Conservation (phyloP, 2,888 invertebrate species). For the Metacarcinus magister region DNA sequence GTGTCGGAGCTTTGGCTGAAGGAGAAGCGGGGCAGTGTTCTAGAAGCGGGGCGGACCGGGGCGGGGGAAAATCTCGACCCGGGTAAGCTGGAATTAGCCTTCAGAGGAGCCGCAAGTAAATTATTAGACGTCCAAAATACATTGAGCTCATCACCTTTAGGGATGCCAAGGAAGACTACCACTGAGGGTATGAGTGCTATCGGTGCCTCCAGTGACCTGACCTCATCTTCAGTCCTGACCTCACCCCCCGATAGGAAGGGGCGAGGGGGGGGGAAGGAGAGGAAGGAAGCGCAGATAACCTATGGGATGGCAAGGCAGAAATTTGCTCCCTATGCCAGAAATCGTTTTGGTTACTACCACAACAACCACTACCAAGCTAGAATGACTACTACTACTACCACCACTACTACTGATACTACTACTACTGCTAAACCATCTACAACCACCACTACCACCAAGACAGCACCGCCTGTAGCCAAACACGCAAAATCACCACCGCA, state of each 20-base stretch:
- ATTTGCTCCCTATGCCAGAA: slow-evolving; percentile 79
- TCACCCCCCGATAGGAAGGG: slow-evolving; percentile 57
- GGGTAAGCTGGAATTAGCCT: slow-evolving; percentile 45
- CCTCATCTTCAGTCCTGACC: background rate
- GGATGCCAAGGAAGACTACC: background rate
- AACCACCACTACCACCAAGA: background rate
- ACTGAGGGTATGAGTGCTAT: no score
- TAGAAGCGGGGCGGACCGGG: slow-evolving; percentile 11
- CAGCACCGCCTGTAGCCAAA: background rate
- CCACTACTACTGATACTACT: background rate
- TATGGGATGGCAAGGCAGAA: slow-evolving; percentile 81
- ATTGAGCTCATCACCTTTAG: no score
- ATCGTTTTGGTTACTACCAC: slow-evolving; percentile 70
- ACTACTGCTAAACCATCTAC: background rate
- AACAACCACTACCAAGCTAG: slow-evolving; percentile 69
- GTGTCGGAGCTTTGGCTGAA: slow-evolving; percentile 76
- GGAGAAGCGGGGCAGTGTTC: slow-evolving; percentile 5
- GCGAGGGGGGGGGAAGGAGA: slow-evolving; percentile 70
- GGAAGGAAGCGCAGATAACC: slow-evolving; percentile 73
- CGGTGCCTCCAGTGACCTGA: background rate
- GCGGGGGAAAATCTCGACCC: background rate
- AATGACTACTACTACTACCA: slow-evolving; percentile 36
- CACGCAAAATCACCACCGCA: background rate
- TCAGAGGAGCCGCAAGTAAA: slow-evolving; percentile 51
- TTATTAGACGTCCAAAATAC: background rate